A percentile compares a stretch with the other conserved stretches of the same genome.
phyloP scores from a whole-genome alignment of 2,888 invertebrate species.

The Hirtodrosophila histrioides region DNA sequence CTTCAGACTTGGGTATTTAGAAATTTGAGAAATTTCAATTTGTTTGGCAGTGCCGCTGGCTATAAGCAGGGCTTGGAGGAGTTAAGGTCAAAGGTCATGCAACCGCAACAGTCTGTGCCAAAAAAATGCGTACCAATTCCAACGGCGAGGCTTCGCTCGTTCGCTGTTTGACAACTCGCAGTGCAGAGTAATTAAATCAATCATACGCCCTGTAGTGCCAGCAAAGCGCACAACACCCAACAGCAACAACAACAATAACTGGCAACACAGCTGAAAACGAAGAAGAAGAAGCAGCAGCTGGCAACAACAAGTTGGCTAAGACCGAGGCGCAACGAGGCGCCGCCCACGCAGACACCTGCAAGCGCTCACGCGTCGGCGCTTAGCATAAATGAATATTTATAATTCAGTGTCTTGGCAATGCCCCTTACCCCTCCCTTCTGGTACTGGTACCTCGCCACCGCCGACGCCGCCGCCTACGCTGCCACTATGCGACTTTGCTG shows the following conservation, averaged over 20 bases:
- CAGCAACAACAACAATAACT: not conserved
- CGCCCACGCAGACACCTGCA: conserved; percentile 65
- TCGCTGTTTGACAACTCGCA: conserved; percentile 45
- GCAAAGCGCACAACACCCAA: conserved; percentile 45
- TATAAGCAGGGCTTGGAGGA: not conserved
- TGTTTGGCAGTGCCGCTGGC: not conserved
- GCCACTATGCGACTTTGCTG: not conserved
- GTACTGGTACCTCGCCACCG: too few relatives aligned
- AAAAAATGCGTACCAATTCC: conserved; percentile 1
- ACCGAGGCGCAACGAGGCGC: conserved; percentile 21
- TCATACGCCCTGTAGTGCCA: conserved; percentile 64
- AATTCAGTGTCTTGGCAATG: conserved; percentile 62
- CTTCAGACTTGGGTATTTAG: not conserved
- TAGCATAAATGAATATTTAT: conserved; percentile 79
- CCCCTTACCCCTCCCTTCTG: not conserved
- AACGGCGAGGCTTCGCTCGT: not conserved
- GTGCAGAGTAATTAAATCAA: conserved; percentile 74
- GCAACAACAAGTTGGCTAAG: conserved; percentile 37
- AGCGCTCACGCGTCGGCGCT: conserved; percentile 63
- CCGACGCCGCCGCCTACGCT: not conserved
- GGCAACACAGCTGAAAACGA: not conserved
- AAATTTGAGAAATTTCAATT: not conserved
- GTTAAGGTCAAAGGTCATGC: conserved; percentile 16
- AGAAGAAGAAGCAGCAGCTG: conserved; percentile 5
- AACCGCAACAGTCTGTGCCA: conserved; percentile 2